phyloP scores from a whole-genome alignment of 2,797 vertebrate species.

The Iguana delicatissima region DNA sequence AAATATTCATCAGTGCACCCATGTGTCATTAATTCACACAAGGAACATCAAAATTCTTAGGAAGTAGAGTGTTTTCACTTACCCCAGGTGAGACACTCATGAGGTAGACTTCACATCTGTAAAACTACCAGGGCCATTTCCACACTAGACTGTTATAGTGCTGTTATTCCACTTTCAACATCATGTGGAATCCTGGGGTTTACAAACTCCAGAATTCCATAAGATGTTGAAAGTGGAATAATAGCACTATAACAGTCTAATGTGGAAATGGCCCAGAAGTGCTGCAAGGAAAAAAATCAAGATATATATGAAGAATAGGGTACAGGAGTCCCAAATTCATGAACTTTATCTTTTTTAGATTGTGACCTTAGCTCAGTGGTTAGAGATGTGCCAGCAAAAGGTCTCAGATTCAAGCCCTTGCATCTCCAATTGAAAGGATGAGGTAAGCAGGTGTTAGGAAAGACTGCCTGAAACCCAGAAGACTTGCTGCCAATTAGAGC shows the following conservation, averaged over 20 bases:
- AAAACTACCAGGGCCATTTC: too few relatives aligned
- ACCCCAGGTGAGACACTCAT: background rate
- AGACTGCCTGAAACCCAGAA: background rate
- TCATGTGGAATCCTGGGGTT: too few relatives aligned
- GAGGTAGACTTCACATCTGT: too few relatives aligned
- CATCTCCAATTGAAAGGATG: background rate
- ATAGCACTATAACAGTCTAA: too few relatives aligned
- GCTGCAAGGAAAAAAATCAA: background rate
- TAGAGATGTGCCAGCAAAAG: background rate
- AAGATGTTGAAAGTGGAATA: too few relatives aligned
- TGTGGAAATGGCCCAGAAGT: background rate
- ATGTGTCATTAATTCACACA: background rate
- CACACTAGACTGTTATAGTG: too few relatives aligned
- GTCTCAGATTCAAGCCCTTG: background rate
- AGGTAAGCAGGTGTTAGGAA: too few relatives aligned
- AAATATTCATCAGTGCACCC: background rate
- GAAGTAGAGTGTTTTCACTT: too few relatives aligned
- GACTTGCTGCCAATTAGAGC: background rate
- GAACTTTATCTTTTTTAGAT: background rate
- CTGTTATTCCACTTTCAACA: too few relatives aligned
- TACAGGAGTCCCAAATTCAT: background rate
- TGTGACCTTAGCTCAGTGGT: background rate
- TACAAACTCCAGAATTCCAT: too few relatives aligned
- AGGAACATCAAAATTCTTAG: background rate
- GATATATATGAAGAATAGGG: background rate